These are phyloP conservation scores for Lepus americanus DNA, from an alignment of 2,113 vertebrate species.

Conservation along the genomic window DNA sequence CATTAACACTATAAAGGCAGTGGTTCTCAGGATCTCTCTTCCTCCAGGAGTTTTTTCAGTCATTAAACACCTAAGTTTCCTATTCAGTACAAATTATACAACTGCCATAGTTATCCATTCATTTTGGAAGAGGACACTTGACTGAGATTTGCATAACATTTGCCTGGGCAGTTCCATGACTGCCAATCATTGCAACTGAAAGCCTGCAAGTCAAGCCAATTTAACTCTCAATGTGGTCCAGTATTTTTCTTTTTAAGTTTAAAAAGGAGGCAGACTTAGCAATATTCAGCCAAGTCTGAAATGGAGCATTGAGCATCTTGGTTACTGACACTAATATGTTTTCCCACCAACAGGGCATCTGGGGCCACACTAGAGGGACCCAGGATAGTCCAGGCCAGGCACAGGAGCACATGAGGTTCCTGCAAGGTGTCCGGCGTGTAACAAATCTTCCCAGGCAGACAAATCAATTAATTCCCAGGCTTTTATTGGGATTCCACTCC, in stretches of 20 bases:
- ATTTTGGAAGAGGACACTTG: neutral
- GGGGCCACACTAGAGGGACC: neutral
- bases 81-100: neutral
- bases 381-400: neutral
- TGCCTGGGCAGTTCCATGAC: neutral
- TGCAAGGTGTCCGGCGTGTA: no score
- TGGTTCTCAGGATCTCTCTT: neutral
- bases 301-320: neutral
- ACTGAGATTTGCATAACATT: conserved; percentile 25
- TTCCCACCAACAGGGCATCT: rapidly evolving
- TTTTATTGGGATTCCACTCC: no score
- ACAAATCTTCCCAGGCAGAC: no score
- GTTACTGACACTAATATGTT: neutral
- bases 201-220: neutral
- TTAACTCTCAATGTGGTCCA: neutral
- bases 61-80: neutral
- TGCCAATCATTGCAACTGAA: neutral
- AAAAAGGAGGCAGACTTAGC: neutral
- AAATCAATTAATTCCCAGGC: no score
- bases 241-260: neutral
- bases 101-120: neutral
- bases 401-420: neutral
- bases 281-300: neutral
- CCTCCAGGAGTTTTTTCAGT: neutral
- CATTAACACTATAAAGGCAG: neutral